Conservation (phyloP, 2,113 vertebrate genomes). For the Pungitius pungitius region DNA sequence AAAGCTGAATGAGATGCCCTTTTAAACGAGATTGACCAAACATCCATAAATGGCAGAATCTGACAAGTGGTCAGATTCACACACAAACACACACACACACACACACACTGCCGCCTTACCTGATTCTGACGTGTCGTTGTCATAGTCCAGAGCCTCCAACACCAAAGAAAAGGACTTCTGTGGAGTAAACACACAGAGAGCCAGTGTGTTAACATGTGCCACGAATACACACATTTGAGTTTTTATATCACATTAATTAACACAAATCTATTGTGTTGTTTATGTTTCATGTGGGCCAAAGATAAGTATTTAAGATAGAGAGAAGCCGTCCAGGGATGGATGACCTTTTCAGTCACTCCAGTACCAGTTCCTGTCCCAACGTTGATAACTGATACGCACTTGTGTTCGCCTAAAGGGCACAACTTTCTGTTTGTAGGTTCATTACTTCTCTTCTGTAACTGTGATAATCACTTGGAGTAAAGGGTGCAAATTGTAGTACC, state of each 20-base stretch:
- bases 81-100: neutral
- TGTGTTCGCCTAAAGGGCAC: neutral
- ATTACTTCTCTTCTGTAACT: neutral
- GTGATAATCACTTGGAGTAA: no score
- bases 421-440: neutral
- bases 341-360: neutral
- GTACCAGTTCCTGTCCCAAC: neutral
- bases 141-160: conserved; percentile 78
- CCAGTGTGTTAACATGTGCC: neutral
- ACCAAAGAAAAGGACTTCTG: conserved; percentile 84
- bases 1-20: neutral
- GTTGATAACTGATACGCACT: no score
- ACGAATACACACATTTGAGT: neutral
- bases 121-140: conserved; percentile 77
- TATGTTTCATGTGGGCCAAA: neutral
- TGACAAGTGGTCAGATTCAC: no score
- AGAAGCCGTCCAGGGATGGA: neutral
- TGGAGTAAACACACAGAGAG: conserved; percentile 23
- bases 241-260: conserved; percentile 1
- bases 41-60: neutral
- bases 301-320: neutral
- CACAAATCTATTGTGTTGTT: neutral
- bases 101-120: conserved; percentile 51
- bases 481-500: no score
- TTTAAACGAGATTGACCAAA: neutral